Evolutionary conservation across 2,888 invertebrate species (phyloP).

Genomic region (Plemyria rubiginata): DNA sequence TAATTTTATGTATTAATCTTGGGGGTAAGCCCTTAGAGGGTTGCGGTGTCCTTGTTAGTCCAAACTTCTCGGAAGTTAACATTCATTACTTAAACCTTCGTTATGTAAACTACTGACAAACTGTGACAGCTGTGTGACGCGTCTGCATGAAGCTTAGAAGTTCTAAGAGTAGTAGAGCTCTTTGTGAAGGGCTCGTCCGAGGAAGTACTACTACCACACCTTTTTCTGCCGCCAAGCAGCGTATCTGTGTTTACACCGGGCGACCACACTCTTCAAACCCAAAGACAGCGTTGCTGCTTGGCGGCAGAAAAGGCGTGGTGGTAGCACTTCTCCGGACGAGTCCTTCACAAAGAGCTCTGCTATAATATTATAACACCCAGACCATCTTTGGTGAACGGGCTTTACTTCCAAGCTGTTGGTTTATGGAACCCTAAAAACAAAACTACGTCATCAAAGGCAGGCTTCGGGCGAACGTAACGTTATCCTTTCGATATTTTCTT

Average conservation of each 20-base stretch:
- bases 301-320: too few species aligned
- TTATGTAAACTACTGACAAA: neutral
- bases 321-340: too few species aligned
- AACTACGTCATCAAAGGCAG: conserved; percentile 43
- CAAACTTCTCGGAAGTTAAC: conserved; percentile 12
- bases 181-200: too few species aligned
- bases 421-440: conserved; percentile 30
- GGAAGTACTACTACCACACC: too few species aligned
- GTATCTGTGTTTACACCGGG: too few species aligned
- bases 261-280: too few species aligned
- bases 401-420: conserved; percentile 3
- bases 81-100: conserved; percentile 17
- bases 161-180: too few species aligned
- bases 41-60: conserved; percentile 16
- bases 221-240: too few species aligned
- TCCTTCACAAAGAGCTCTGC: too few species aligned
- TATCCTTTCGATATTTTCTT: conserved; percentile 53
- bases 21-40: conserved; percentile 12
- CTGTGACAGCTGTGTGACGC: neutral
- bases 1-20: conserved; percentile 28
- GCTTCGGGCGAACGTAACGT: conserved; percentile 44
- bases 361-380: too few species aligned
- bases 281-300: too few species aligned
- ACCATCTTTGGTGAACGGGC: neutral
- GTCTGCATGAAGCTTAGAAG: too few species aligned